Percentiles rank a stretch among this genome's conserved stretches.
These are phyloP conservation scores for Sinocyclocheilus anophthalmus DNA, from an alignment of 2,113 vertebrate genomes.

Conservation along the genomic window DNA sequence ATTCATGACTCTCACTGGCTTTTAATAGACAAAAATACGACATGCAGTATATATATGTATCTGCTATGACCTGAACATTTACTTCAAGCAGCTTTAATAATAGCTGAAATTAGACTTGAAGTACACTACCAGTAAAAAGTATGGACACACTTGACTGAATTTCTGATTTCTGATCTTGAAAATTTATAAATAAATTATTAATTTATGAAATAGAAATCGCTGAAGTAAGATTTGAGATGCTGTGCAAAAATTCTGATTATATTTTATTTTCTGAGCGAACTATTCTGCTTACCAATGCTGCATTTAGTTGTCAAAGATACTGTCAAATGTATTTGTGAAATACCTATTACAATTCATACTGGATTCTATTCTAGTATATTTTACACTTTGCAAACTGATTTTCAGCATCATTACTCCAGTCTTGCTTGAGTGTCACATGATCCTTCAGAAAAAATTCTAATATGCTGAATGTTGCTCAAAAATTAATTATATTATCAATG, in stretches of 20 bases:
- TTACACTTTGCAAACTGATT: too few relatives aligned
- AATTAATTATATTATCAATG: too few relatives aligned
- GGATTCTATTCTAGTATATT: too few relatives aligned
- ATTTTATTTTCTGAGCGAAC: too few relatives aligned
- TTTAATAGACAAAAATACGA: constrained; percentile 9
- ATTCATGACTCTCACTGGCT: constrained; percentile 1
- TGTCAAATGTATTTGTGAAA: too few relatives aligned
- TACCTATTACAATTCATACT: too few relatives aligned
- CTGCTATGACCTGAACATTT: not conserved
- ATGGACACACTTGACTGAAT: not conserved
- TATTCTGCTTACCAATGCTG: too few relatives aligned
- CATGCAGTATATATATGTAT: not conserved
- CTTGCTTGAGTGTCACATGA: not conserved
- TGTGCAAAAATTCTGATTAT: too few relatives aligned
- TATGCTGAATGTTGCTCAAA: too few relatives aligned
- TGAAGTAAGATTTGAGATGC: too few relatives aligned
- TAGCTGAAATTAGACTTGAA: not conserved
- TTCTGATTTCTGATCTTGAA: not conserved
- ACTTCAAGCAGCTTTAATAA: not conserved
- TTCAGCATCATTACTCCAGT: not conserved
- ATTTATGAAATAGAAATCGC: not conserved
- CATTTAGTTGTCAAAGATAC: too few relatives aligned
- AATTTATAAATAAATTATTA: too few relatives aligned
- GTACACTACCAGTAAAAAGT: not conserved
- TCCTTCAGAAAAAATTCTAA: not conserved